phyloP scores from a whole-genome alignment of 2,888 invertebrate genomes.

The Hesperia comma region DNA sequence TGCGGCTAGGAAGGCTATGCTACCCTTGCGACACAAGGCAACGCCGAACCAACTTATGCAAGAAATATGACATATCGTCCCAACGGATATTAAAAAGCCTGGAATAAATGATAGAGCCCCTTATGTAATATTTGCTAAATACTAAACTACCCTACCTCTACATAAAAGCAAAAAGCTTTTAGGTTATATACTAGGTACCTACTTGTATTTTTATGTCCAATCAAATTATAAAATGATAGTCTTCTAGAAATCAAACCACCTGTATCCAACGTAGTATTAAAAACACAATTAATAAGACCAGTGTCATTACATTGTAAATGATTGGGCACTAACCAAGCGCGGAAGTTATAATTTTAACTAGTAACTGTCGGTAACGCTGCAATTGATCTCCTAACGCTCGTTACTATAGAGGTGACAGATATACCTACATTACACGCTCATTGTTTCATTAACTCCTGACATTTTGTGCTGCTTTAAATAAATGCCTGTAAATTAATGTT shows the following conservation, averaged over 20 bases:
- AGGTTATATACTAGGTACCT: too few species aligned
- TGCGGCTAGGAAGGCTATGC: too few species aligned
- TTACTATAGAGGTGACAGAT: constrained; percentile 37
- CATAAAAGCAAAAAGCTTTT: too few species aligned
- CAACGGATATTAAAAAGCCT: too few species aligned
- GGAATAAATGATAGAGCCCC: too few species aligned
- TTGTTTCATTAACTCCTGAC: constrained; percentile 46
- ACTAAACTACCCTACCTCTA: too few species aligned
- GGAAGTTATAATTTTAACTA: constrained; percentile 33
- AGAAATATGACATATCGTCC: too few species aligned
- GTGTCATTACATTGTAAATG: constrained; percentile 8
- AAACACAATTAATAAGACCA: neutral
- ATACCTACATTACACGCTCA: constrained; percentile 40
- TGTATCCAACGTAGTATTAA: neutral
- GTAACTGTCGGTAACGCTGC: constrained; percentile 20
- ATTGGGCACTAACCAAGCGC: constrained; percentile 4
- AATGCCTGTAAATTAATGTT: constrained; percentile 43
- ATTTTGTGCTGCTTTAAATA: constrained; percentile 46
- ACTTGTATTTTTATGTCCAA: too few species aligned
- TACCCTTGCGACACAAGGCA: too few species aligned
- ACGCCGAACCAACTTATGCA: too few species aligned
- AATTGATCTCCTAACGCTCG: constrained; percentile 27
- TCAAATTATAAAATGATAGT: too few species aligned
- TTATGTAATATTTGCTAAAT: too few species aligned
- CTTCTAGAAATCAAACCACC: neutral